phyloP scores from a whole-genome alignment of 2,113 vertebrate species.

The Variabilichromis moorii region DNA sequence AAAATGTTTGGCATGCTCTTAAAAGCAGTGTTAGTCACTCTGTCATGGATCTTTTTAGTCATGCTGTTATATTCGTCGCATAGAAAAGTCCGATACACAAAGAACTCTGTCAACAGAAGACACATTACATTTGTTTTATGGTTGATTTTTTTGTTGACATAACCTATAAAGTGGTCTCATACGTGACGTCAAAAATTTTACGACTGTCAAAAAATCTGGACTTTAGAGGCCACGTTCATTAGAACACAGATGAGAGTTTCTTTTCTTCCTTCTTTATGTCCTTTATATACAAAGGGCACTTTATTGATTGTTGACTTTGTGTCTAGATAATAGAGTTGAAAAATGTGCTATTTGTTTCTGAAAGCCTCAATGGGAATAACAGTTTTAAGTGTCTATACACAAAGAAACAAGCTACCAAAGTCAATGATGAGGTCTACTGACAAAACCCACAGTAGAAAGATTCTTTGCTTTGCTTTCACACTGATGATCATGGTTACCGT shows the following conservation, averaged over 20 bases:
- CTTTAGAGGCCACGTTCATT: neutral
- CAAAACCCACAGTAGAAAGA: neutral
- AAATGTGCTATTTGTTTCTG: neutral
- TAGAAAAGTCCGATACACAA: neutral
- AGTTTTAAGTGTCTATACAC: neutral
- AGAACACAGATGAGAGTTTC: neutral
- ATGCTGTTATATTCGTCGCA: neutral
- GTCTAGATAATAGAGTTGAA: neutral
- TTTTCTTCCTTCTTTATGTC: neutral
- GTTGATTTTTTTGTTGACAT: neutral
- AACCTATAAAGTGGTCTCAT: neutral
- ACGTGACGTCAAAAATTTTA: accelerated
- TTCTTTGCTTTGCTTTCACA: neutral
- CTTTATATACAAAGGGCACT: neutral
- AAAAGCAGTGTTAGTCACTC: constrained; percentile 6
- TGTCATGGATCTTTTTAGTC: constrained; percentile 11
- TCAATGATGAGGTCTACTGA: neutral
- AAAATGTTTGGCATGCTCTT: constrained; percentile 3
- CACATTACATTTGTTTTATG: neutral
- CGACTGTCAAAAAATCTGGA: neutral
- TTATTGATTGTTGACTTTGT: neutral
- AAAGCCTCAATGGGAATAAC: neutral
- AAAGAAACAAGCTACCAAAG: neutral
- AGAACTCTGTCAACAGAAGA: neutral
- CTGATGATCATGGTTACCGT: neutral